Percentiles rank a stretch among this genome's conserved stretches.
phyloP scores from a whole-genome alignment of 1,140 invertebrate genomes.

The Bombus balteatus region DNA sequence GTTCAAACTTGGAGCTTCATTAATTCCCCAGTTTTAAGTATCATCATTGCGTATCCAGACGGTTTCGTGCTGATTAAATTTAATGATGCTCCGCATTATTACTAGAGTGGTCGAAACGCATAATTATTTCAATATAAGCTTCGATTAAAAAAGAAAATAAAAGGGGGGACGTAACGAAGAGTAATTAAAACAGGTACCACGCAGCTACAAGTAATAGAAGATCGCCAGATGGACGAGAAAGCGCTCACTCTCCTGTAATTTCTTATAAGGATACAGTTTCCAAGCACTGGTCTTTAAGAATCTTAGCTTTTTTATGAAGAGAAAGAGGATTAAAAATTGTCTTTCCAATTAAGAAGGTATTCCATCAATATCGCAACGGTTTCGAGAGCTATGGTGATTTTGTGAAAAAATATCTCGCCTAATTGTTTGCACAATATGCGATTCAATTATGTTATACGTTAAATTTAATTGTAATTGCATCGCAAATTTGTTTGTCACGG shows the following conservation, averaged over 20 bases:
- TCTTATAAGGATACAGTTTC: background rate
- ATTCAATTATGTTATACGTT: background rate
- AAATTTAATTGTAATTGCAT: background rate
- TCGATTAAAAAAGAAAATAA: background rate
- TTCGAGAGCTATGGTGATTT: background rate
- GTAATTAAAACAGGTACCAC: background rate
- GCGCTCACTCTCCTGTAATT: background rate
- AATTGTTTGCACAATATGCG: background rate
- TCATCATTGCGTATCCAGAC: constrained; percentile 2
- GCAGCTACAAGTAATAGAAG: background rate
- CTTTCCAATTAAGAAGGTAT: background rate
- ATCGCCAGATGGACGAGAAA: background rate
- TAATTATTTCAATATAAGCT: background rate
- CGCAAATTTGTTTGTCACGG: background rate
- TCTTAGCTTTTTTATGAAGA: background rate
- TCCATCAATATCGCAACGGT: background rate
- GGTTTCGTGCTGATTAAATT: constrained; percentile 13
- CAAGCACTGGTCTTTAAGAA: background rate
- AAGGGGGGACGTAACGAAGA: background rate
- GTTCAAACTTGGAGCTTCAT: constrained; percentile 6
- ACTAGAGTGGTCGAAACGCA: background rate
- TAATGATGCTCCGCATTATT: background rate
- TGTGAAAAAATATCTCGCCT: background rate
- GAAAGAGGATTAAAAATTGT: background rate
- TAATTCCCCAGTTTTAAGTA: constrained; percentile 19